Base-by-base conservation (phyloP, 2,888 invertebrate genomes). In the Lycocerus yunnanus region DNA sequence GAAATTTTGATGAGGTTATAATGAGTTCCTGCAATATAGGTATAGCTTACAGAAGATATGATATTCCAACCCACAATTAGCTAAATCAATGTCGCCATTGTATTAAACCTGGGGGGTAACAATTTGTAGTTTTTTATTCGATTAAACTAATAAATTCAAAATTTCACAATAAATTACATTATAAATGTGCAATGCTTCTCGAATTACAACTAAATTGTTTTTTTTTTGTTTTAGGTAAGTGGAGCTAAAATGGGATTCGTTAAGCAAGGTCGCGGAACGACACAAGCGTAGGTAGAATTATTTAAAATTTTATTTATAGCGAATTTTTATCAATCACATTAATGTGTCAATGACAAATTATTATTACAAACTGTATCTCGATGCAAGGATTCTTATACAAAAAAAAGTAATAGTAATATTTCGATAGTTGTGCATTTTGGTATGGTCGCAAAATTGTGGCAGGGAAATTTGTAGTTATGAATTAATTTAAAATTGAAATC, bases 221-320 rank as follows among this genome's bases (percentile, higher is more conserved):
- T 68, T 8, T 59, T 58, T 73, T 24, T 73, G 71, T 73, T 73
- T 11, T 27, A 73, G 69, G 73, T 73, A 27, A 70, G 15, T 66
- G 21, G 15, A 61, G 61, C 5, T n/a, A 63, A 63, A 14, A 63
- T n/a, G 20, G 16, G 18, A 60, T 60, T 15, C 60, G 60, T n/a
- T 15, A 16, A 15, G 20, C 13, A 63, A 63, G 20, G 61, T 16
- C 61, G 16, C 15, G 61, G n/a, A 63, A 20, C 13, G 15, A 63
- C 60, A 60, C 61, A 63, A 63, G 16, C 20, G 61, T 63, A 16
- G 61, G 43, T 43, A 43, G 43, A 8, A 8, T 43, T 43, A 43
- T 43, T 43, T 43, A 43, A 43, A 43, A n/a, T 43, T 43, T 43
- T 43, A n/a, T 43, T 43, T 43, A n/a, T 43, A 5, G 43, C 43